phyloP scores from a whole-genome alignment of 2,888 invertebrate species.

The Ferrisia virgata region DNA sequence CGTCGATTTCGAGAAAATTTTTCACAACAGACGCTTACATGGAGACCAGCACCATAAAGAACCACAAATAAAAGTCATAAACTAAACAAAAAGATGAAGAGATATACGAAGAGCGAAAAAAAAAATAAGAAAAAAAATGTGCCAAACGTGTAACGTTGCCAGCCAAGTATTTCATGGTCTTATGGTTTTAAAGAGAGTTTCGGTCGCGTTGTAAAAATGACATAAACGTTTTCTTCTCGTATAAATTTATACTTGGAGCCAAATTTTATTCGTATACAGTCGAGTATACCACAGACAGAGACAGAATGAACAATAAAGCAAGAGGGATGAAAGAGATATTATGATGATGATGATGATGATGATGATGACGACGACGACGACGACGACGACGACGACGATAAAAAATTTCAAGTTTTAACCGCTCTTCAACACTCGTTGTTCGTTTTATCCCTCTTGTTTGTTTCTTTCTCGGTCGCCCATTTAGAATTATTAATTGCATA shows the following conservation, averaged over 20 bases:
- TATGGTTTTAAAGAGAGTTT: background rate
- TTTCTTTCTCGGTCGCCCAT: background rate
- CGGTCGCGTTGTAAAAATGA: constrained; percentile 20
- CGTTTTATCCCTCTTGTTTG: background rate
- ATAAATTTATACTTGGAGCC: constrained; percentile 18
- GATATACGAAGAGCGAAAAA: background rate
- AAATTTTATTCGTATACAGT: constrained; percentile 7
- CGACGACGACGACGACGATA: background rate
- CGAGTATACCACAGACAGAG: background rate
- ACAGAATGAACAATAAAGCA: background rate
- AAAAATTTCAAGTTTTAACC: background rate
- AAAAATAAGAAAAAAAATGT: background rate
- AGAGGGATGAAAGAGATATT: background rate
- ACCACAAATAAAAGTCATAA: no score
- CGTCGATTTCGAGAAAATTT: no score
- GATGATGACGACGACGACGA: background rate
- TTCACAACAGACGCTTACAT: no score
- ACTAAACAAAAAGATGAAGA: background rate
- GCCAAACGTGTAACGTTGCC: constrained; percentile 20
- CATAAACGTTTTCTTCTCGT: constrained; percentile 18
- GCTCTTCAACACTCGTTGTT: background rate
- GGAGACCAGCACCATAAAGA: no score
- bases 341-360: background rate
- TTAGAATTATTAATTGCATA: background rate
- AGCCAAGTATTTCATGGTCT: constrained; percentile 29